phyloP scores from a whole-genome alignment of 2,888 invertebrate species.

The Apeira syringaria region DNA sequence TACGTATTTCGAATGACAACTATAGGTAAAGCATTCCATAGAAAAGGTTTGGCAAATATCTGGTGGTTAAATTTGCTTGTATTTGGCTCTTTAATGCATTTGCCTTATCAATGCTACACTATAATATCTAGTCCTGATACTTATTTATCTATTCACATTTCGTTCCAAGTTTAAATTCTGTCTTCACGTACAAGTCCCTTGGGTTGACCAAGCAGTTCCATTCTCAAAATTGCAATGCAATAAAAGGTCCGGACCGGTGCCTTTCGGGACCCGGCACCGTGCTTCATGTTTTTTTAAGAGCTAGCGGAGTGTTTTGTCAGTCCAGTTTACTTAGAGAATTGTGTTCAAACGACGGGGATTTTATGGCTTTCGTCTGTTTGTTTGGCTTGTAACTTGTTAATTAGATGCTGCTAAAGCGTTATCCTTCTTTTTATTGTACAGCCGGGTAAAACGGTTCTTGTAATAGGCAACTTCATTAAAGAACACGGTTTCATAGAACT shows the following conservation, averaged over 20 bases:
- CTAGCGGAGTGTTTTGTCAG: slow-evolving; percentile 32
- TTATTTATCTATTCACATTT: not conserved
- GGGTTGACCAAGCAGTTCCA: slow-evolving; percentile 49
- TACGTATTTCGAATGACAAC: no score
- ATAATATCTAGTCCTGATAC: no score
- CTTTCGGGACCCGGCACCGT: slow-evolving; percentile 39
- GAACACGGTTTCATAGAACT: no score
- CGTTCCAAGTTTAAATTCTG: slow-evolving; percentile 46
- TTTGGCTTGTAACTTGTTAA: slow-evolving; percentile 22
- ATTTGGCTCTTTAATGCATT: no score
- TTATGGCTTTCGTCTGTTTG: slow-evolving; percentile 11
- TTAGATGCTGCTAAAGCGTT: slow-evolving; percentile 9
- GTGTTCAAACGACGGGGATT: slow-evolving; percentile 18
- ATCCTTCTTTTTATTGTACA: not conserved
- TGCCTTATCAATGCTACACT: not conserved
- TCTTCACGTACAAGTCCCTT: slow-evolving; percentile 22
- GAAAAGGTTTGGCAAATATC: no score
- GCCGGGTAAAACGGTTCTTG: not conserved
- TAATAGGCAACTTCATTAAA: no score
- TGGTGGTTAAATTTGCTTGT: no score
- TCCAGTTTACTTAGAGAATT: slow-evolving; percentile 33
- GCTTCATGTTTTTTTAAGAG: slow-evolving; percentile 41
- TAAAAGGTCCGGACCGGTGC: slow-evolving; percentile 40
- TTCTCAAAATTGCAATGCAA: slow-evolving; percentile 66
- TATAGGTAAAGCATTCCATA: no score